Base-by-base conservation (phyloP, 2,888 invertebrate species). In the Eupithecia abbreviata region DNA sequence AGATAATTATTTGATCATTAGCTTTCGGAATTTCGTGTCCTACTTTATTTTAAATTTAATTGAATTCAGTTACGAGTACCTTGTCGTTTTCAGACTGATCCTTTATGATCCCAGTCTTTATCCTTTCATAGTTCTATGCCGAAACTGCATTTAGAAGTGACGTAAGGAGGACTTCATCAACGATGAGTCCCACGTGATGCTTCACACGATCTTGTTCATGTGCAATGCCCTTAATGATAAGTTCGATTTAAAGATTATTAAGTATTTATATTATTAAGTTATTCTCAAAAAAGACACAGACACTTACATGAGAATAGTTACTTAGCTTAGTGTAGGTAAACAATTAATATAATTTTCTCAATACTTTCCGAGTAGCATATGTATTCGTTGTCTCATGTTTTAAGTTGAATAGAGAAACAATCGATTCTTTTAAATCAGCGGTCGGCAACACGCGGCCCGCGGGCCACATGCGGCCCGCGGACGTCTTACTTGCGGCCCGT, bases 131-230 rank as follows among this genome's bases (percentile, higher is more conserved):
- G 58, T 62, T 2, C 30, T 3, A 41, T 47, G 13, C 41, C 65
- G 12, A 65, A 65, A 45, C n/a, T 10, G 30, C 30, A 62, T 30
- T 62, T 18, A 62, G 18, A 58, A 9, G 79, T 87, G 86, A 87
- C 55, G 79, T 75, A 67, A 85, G 87, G 84, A 55, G n/a, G 18
- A 18, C 85, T 85, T 85, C 85, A 81, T 82, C 84, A 84, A 87
- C 77, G 80, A 79, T 83, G 76, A 77, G 79, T 85, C 86, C 83
- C 87, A 89, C 88, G 85, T 86, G 81, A 80, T 74, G 79, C 81
- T 79, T 76, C 72, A 79, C 77, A 78, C 79, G 80, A 77, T 79
- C 76, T 73, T 74, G 70, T 69, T 74, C 71, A 77, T 79, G 12
- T 45, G n/a, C 18, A 47, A 10, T 45, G n/a, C n/a, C n/a, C 9